These are phyloP conservation scores for Scaptomyza reducta DNA, from an alignment of 2,888 invertebrate genomes.

Conservation along the genomic window DNA sequence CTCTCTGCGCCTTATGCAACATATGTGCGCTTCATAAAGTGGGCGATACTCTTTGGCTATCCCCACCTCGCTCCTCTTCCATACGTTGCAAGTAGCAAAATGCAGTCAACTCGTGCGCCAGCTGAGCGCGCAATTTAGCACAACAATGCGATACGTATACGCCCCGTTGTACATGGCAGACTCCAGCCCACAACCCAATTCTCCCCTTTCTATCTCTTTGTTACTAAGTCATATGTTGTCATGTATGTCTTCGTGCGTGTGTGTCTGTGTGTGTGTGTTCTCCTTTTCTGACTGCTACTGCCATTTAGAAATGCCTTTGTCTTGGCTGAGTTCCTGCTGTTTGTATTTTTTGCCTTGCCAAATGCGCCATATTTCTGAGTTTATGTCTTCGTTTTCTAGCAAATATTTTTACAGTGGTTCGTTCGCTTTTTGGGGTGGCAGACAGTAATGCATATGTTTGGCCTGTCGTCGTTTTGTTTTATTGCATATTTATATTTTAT, in stretches of 20 bases:
- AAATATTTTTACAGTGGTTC: slow-evolving; percentile 59
- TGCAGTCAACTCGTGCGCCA: slow-evolving; percentile 79
- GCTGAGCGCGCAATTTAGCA: slow-evolving; percentile 81
- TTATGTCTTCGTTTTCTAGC: slow-evolving; percentile 79
- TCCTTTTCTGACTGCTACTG: slow-evolving; percentile 55
- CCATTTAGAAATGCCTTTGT: slow-evolving; percentile 76
- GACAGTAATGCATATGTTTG: slow-evolving; percentile 73
- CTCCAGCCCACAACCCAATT: background rate
- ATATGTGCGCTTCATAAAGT: slow-evolving; percentile 78
- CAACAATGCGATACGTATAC: slow-evolving; percentile 78
- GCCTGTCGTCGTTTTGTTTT: slow-evolving; percentile 80
- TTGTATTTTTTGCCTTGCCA: slow-evolving; percentile 56
- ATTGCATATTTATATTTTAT: slow-evolving; percentile 82
- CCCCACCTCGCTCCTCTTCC: background rate
- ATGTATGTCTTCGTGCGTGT: slow-evolving; percentile 34
- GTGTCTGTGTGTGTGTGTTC: slow-evolving; percentile 2
- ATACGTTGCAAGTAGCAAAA: slow-evolving; percentile 66
- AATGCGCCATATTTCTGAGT: slow-evolving; percentile 78
- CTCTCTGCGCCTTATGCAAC: slow-evolving; percentile 47
- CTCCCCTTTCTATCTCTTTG: background rate
- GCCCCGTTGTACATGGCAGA: slow-evolving; percentile 55
- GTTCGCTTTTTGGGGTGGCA: slow-evolving; percentile 1
- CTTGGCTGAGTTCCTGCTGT: slow-evolving; percentile 52
- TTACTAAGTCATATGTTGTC: slow-evolving; percentile 46
- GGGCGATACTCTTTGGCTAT: slow-evolving; percentile 26